Base-by-base conservation (phyloP, 2,113 vertebrate genomes). In the Ibidorhyncha struthersii region DNA sequence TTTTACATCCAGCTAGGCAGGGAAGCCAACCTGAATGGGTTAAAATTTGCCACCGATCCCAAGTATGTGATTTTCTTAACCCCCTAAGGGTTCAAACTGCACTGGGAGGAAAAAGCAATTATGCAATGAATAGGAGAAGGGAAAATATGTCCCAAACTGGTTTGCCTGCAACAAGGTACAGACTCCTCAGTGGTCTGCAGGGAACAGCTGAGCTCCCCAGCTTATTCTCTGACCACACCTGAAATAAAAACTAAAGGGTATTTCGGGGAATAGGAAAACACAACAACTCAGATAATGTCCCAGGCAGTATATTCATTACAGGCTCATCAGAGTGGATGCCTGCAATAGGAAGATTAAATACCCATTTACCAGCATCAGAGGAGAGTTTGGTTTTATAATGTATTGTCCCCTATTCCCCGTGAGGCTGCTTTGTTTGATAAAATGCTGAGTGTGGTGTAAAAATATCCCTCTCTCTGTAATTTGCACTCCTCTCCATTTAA, bases 341-440 rank as follows among this genome's bases (percentile, higher is more conserved):
- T 98, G 97, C 96, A 97, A 97, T 97, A 96, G 69, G 86, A 98
- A 98, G 98, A 98, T 98, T 98, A 98, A 98, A 98, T 98, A 98
- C 98, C 97, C 98, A 98, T 98, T 98, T 98, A 98, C 97, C 98
- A 98, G 97, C 97, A 98, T 98, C 97, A 97, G 97, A 98, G 98
- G 97, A 98, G 97, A 98, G 97, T 98, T 98, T 97, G 98, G 98
- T 98, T 98, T 98, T 98, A 98, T 98, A 98, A 98, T 98, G 98
- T 97, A 98, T 98, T 98, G 98, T 98, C 97, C 98, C 97, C 95
- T 97, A 96, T 98, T 98, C 98, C 98, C 98, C 91, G 71, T 88
- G 98, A 98, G 98, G 98, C 98, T 97, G 98, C 98, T 99, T 98
- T 99, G 98, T 98, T 98, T 98, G 98, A 98, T 98, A 99, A 99